Percentiles rank a stretch among this genome's conserved stretches.
Conservation (phyloP, 2,113 vertebrate species). For the Falco punctatus region DNA sequence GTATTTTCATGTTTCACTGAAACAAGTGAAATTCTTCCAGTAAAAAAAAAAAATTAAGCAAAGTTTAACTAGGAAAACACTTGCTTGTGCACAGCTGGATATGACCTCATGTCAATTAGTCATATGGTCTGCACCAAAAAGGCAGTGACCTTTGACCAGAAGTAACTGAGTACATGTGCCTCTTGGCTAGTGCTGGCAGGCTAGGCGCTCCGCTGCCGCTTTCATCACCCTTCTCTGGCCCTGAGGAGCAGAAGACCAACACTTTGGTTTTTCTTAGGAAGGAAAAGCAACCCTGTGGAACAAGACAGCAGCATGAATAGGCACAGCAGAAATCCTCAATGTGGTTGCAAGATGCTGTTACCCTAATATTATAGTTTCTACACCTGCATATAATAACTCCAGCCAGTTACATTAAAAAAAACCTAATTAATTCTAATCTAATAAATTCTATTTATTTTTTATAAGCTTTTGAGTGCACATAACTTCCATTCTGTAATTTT, state of each 20-base stretch:
- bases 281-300: background rate
- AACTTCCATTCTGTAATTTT: background rate
- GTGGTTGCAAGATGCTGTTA: background rate
- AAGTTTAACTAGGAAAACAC: background rate
- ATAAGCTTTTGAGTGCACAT: background rate
- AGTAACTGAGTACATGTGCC: background rate
- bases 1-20: background rate
- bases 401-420: background rate
- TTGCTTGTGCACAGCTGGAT: background rate
- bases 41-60: background rate
- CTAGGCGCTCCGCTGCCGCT: background rate
- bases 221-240: background rate
- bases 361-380: background rate
- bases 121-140: background rate
- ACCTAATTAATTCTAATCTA: no score
- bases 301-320: background rate
- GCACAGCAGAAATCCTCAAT: background rate
- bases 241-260: background rate
- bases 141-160: background rate
- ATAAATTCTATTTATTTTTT: background rate
- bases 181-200: background rate
- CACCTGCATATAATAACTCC: background rate
- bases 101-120: background rate
- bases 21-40: background rate
- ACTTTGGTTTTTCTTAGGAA: background rate